Conservation (phyloP, 2,797 vertebrate species). For the Sphaeramia orbicularis region DNA sequence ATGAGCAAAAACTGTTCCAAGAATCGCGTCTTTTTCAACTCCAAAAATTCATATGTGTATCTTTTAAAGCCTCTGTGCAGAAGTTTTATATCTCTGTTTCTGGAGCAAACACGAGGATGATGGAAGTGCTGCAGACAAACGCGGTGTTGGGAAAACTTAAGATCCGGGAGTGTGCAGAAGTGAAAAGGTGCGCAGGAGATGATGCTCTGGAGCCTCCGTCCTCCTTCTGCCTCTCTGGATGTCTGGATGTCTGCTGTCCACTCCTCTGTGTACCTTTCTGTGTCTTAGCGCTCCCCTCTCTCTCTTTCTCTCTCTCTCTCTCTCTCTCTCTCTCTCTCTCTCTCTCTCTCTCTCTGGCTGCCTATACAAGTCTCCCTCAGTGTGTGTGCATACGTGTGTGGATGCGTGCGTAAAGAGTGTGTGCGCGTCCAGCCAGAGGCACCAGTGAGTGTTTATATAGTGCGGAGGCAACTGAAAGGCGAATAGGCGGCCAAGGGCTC, state of each 20-base stretch:
- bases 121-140: no score
- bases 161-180: no score
- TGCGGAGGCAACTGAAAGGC: conserved; percentile 91
- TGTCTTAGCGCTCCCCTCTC: conserved; percentile 45
- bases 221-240: conserved; percentile 71
- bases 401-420: conserved; percentile 39
- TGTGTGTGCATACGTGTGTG: conserved; percentile 74
- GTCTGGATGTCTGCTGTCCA: conserved; percentile 68
- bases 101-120: conserved; percentile 29
- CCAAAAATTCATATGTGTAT: conserved; percentile 10
- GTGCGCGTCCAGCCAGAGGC: conserved; percentile 79
- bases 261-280: conserved; percentile 76
- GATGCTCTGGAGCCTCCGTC: no score
- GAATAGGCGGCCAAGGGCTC: conserved; percentile 85
- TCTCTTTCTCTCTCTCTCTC: conserved; percentile 54
- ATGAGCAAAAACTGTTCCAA: conserved; percentile 52
- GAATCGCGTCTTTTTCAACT: conserved; percentile 46
- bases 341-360: no score
- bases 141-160: no score
- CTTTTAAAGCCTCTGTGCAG: conserved; percentile 15
- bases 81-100: conserved; percentile 52
- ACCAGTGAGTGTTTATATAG: conserved; percentile 96
- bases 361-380: conserved; percentile 86
- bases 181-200: conserved; percentile 64
- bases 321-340: conserved; percentile 58